Base-by-base conservation (phyloP, 2,797 vertebrate species). In the Chloroceryle inda region DNA sequence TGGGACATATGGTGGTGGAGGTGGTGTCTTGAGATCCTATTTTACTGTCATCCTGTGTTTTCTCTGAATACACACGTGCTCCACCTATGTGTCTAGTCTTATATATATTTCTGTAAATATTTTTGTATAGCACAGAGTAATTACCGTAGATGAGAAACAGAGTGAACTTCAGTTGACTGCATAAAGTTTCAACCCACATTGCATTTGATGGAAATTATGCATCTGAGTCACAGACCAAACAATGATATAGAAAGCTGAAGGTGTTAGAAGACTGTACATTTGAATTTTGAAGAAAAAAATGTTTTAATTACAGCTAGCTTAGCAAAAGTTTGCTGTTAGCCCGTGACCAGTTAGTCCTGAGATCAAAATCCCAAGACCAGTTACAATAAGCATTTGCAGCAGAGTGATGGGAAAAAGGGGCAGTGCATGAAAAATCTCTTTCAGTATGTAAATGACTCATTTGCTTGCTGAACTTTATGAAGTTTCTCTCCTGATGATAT, bases 201-300 rank as follows among this genome's bases (percentile, higher is more conserved):
- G 15, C 29, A 24, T 87, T 92, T 53, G 89, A 85, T 92, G 94
- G 88, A 93, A 96, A 93, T 91, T 56, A 87, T 13, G 19, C 26
- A 35, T 80, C 64, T 5, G 13, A 93, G 40, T 71, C 86, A 84
- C 44, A 85, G 77, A 52, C 21, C 40, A 69, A 85, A 62, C 9
- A 56, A 38, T 1, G 2, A 2, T 26, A 59, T 8, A 93, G 66
- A 93, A 72, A 84, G 75, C 6, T 71, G 13, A 58, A 71, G 26
- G 22, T 69, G 47, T 56, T 73, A 66, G 23, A 86, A 72, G 35
- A 24, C 44, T 77, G 31, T 38, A 31, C 6, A 8, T 37, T 73
- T 68, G 55, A 18, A 35, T 1, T 0, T 49, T 23, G 9, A 55
- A 55, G 31, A 29, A 69, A 55, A 53, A 26, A 8, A n/a, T 15